Base-by-base conservation (phyloP, 2,113 vertebrate genomes). In the Argyrosomus japonicus region DNA sequence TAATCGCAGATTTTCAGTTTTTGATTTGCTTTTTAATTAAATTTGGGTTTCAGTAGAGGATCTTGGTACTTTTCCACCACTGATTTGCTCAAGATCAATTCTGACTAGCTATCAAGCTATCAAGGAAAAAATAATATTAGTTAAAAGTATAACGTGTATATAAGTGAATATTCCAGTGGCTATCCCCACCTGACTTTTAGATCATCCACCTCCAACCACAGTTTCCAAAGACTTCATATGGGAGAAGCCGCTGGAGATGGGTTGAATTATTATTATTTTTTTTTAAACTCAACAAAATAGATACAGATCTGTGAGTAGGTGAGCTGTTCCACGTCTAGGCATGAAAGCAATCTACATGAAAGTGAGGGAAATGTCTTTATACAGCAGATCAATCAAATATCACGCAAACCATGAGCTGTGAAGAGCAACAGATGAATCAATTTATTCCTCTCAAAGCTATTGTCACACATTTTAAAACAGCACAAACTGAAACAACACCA, bases 381-480 rank as follows among this genome's bases (percentile, higher is more conserved):
- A 29, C 23, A 40, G n/a, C 12, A 36, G 2, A 45, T 29, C 8
- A 36, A 21, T 67, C 3, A 60, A 12, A 45, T 2, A 32, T 11
- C 61, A 45, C 10, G 25, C 40, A 53, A 43, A 72, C 3, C 61
- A 58, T 1, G 6, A 77, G 10, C 0, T 76, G 10, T 13, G 23
- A 54, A 32, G 21, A 54, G 40, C 64, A 54, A 40, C 50, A 40
- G n/a, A 47, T 9, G 0, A 76, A 48, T 51, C 6, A 5, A 5
- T 90, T 91, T 90, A 89, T 87, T 92, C 65, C 76, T 83, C 23
- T 50, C 45, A 74, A 45, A 83, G 61, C 56, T 14, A 36, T 4
- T 14, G 32, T 40, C 10, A 68, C 45, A 65, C n/a, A 19, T 50
- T 60, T 32, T 29, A 36, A 36, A 76, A 62, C 1, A n/a, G 40